Conservation (phyloP, 2,888 invertebrate genomes). For the Sphecodes monilicornis region DNA sequence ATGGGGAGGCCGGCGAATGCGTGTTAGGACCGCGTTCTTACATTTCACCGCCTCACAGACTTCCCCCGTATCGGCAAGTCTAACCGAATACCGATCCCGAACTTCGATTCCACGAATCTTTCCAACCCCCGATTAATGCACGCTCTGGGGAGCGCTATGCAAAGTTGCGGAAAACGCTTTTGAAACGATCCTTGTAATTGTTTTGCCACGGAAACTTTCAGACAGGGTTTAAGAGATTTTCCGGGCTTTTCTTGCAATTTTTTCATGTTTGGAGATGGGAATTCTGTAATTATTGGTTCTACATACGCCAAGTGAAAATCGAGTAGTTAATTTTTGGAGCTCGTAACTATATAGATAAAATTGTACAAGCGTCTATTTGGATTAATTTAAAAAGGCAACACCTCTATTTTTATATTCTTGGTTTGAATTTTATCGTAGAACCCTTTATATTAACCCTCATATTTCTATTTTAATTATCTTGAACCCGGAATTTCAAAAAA, state of each 20-base stretch:
- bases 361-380: no score
- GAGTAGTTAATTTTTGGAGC: no score
- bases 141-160: constrained; percentile 14
- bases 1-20: constrained; percentile 43
- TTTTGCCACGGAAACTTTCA: not conserved
- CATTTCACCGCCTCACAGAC: constrained; percentile 57
- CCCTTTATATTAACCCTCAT: no score
- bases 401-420: no score
- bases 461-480: no score
- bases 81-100: constrained; percentile 46
- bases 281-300: not conserved
- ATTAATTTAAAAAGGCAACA: no score
- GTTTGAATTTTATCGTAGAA: no score
- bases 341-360: no score
- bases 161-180: constrained; percentile 35
- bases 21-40: constrained; percentile 60
- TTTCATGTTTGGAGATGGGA: not conserved
- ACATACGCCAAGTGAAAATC: no score
- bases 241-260: not conserved
- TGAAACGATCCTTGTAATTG: constrained; percentile 37
- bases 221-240: not conserved
- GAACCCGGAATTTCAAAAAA: no score
- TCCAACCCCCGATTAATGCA: constrained; percentile 32
- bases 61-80: constrained; percentile 53
- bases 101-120: constrained; percentile 40